Conservation (phyloP, 2,888 invertebrate species). For the Rhingia rostrata region DNA sequence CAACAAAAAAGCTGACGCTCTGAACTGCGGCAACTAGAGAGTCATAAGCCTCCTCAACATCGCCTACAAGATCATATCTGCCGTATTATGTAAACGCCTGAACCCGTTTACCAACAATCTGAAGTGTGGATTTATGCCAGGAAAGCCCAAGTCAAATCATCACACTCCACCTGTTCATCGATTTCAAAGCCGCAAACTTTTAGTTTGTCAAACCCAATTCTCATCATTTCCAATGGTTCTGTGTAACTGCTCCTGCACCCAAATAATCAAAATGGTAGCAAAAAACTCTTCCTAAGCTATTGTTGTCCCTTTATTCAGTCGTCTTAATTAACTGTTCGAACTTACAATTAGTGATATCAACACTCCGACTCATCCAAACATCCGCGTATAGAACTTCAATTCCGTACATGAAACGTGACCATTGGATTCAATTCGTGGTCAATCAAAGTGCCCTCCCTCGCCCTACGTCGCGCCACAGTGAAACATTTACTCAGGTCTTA, state of each 20-base stretch:
- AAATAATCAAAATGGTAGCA: conserved; percentile 45
- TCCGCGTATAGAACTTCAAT: conserved; percentile 46
- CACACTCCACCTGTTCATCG: too few species aligned
- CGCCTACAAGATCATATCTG: too few species aligned
- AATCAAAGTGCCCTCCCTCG: conserved; percentile 60
- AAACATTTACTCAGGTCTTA: conserved; percentile 65
- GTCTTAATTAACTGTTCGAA: conserved; percentile 67
- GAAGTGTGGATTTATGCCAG: too few species aligned
- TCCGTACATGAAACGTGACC: conserved; percentile 71
- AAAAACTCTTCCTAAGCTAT: neutral
- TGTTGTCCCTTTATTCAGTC: conserved; percentile 27
- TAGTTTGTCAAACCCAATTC: too few species aligned
- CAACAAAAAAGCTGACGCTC: too few species aligned
- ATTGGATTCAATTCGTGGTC: conserved; percentile 73
- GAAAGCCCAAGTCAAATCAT: too few species aligned
- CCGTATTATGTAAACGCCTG: too few species aligned
- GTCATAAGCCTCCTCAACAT: too few species aligned
- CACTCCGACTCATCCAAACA: conserved; percentile 3
- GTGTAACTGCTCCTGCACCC: neutral
- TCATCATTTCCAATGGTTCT: too few species aligned
- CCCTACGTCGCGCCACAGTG: conserved; percentile 12
- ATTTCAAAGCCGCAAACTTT: too few species aligned
- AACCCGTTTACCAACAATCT: too few species aligned
- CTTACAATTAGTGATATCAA: conserved; percentile 51
- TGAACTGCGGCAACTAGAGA: too few species aligned